A percentile compares a stretch with the other conserved stretches of the same genome.
These are phyloP conservation scores for Pogonomyrmex barbatus DNA, from an alignment of 1,140 invertebrate species.

Conservation along the genomic window DNA sequence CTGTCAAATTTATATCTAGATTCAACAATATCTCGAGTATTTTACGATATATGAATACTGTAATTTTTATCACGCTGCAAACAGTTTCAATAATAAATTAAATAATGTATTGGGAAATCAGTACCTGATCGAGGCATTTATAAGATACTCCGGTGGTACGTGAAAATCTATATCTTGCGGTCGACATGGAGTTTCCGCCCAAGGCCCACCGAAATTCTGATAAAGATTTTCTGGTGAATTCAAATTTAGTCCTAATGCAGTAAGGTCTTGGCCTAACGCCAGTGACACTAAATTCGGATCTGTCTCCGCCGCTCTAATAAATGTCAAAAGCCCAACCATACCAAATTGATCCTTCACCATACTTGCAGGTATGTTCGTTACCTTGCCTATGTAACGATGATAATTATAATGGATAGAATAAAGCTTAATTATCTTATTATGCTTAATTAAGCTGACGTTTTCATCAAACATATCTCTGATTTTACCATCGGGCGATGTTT, in stretches of 20 bases:
- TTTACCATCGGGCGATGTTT: constrained; percentile 96
- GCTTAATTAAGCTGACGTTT: neutral
- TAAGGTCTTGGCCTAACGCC: constrained; percentile 98
- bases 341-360: constrained; percentile 99
- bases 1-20: neutral
- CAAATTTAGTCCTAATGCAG: constrained; percentile 98
- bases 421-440: neutral
- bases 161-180: constrained; percentile 99
- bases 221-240: constrained; percentile 98
- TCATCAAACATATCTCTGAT: constrained; percentile 1
- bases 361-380: constrained; percentile 98
- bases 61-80: neutral
- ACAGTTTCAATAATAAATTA: neutral
- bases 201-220: constrained; percentile 98
- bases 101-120: neutral
- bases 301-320: constrained; percentile 98
- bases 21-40: neutral
- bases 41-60: neutral
- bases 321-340: constrained; percentile 98
- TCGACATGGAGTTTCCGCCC: constrained; percentile 98
- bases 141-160: constrained; percentile 99
- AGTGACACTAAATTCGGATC: constrained; percentile 98
- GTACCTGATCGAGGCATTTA: constrained; percentile 94
- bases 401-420: neutral
- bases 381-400: constrained; percentile 88